These are phyloP conservation scores for Sciurus vulgaris DNA, from an alignment of 2,797 vertebrate genomes.

Conservation along the genomic window DNA sequence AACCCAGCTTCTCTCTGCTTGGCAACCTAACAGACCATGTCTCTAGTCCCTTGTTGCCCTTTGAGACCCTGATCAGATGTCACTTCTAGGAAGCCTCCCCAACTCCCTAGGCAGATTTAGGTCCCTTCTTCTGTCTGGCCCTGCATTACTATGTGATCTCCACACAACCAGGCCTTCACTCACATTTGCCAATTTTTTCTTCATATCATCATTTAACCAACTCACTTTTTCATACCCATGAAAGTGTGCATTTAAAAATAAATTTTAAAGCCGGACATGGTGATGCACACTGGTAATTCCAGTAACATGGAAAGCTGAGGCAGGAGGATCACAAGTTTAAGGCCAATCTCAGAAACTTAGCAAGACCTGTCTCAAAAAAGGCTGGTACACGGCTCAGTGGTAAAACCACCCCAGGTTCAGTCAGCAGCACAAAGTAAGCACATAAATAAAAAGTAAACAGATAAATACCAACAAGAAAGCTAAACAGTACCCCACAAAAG, in stretches of 20 bases:
- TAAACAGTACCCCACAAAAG: neutral
- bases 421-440: no score
- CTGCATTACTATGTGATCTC: neutral
- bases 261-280: neutral
- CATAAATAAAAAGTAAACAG: neutral
- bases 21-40: neutral
- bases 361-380: neutral
- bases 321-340: no score
- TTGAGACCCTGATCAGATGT: neutral
- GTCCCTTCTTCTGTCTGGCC: neutral
- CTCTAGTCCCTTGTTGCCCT: neutral
- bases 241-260: neutral
- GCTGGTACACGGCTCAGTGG: neutral
- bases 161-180: neutral
- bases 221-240: neutral
- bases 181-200: neutral
- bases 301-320: no score
- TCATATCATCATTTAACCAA: neutral
- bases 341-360: no score
- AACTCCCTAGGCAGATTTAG: neutral
- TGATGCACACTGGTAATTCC: no score
- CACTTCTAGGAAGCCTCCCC: neutral
- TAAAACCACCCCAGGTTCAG: neutral
- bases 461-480: neutral
- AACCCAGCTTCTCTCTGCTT: neutral